phyloP scores from a whole-genome alignment of 1,140 invertebrate species.

The Gerris buenoi region DNA sequence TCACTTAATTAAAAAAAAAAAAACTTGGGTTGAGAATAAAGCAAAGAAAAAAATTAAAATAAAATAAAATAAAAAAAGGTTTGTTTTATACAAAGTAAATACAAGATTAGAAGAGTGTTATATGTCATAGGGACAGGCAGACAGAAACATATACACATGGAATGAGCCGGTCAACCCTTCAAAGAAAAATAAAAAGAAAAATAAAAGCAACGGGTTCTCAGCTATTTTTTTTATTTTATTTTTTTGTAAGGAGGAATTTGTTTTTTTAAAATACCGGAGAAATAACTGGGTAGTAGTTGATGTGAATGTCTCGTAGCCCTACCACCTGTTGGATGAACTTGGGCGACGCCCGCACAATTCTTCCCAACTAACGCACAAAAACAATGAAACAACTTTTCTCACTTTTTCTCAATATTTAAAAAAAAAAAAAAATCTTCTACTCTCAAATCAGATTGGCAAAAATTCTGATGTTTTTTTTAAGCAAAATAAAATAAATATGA shows the following conservation, averaged over 20 bases:
- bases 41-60: not conserved
- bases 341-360: not conserved
- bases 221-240: no score
- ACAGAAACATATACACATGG: no score
- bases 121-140: not conserved
- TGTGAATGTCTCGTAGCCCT: not conserved
- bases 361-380: not conserved
- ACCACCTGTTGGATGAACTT: not conserved
- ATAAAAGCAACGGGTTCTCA: no score
- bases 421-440: not conserved
- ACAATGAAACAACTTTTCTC: not conserved
- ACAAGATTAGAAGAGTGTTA: not conserved
- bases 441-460: no score
- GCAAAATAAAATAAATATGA: no score
- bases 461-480: no score
- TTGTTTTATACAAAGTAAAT: no score
- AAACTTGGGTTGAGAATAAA: not conserved
- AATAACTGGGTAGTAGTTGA: not conserved
- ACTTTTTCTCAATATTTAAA: not conserved
- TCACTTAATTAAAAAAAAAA: not conserved
- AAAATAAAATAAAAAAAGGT: no score
- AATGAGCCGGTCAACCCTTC: no score
- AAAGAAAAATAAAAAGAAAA: no score
- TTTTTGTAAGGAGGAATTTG: no score
- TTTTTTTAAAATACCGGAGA: not conserved